Evolutionary conservation across 2,113 vertebrate species (phyloP).

Genomic region (Camelus dromedarius): DNA sequence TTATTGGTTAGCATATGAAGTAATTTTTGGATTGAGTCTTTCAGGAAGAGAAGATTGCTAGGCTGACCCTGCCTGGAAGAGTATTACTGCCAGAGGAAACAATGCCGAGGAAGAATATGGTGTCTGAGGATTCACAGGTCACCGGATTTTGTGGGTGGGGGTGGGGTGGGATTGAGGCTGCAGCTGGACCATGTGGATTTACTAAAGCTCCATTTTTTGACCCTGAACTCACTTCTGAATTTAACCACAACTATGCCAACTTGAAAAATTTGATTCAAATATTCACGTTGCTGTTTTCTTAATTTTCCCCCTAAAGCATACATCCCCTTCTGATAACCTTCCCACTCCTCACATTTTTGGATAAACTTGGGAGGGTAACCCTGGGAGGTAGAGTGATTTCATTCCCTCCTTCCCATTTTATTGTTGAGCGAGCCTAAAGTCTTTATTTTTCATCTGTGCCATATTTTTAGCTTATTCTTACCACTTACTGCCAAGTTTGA

Average conservation of each 20-base stretch:
- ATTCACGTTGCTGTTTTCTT: not conserved
- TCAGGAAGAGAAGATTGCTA: not conserved
- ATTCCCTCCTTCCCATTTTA: not conserved
- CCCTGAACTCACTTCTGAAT: not conserved
- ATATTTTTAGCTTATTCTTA: slow-evolving; percentile 23
- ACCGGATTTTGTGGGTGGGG: not conserved
- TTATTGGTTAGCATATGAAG: not conserved
- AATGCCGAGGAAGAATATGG: not conserved
- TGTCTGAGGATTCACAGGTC: not conserved
- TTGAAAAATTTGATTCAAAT: slow-evolving; percentile 28
- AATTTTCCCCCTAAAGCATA: not conserved
- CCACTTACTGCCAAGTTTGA: not conserved
- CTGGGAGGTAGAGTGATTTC: not conserved
- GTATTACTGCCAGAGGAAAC: not conserved
- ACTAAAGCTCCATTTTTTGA: not conserved
- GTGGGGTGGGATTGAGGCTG: not conserved
- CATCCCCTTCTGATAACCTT: not conserved
- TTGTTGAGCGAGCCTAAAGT: not conserved
- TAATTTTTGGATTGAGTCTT: not conserved
- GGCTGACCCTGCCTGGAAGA: not conserved
- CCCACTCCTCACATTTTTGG: not conserved
- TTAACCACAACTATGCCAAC: not conserved
- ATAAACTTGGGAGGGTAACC: not conserved
- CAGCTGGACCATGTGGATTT: not conserved
- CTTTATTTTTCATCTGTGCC: not conserved